A percentile compares a stretch with the other conserved stretches of the same genome.
These are phyloP conservation scores for Mythimna ferrago DNA, from an alignment of 2,888 invertebrate species.

Conservation along the genomic window DNA sequence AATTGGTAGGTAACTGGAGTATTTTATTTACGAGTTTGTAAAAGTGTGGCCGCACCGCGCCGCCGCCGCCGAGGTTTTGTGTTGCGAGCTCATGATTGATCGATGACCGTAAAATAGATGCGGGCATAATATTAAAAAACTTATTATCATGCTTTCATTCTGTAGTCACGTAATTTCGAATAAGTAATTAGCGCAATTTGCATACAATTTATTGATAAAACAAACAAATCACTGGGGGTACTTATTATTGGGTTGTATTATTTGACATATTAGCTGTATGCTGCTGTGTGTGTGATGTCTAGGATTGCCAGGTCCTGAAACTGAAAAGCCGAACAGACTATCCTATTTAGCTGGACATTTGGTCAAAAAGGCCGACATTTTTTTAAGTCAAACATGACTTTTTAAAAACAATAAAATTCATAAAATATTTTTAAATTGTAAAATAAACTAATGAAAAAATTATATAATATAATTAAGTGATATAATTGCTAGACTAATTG, in stretches of 20 bases:
- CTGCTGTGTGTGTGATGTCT: too few relatives aligned
- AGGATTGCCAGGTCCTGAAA: too few relatives aligned
- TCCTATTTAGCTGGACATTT: too few relatives aligned
- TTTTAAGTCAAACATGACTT: too few relatives aligned
- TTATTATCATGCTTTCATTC: conserved; percentile 3
- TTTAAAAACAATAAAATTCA: too few relatives aligned
- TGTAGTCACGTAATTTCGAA: conserved; percentile 9
- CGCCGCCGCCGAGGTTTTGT: conserved; percentile 41
- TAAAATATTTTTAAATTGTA: too few relatives aligned
- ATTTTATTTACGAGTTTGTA: conserved; percentile 11
- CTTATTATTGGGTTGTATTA: not conserved
- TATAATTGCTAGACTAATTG: too few relatives aligned
- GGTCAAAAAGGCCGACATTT: too few relatives aligned
- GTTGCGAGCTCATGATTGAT: conserved; percentile 41
- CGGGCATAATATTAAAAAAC: not conserved
- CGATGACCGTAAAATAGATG: not conserved
- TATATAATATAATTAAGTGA: too few relatives aligned
- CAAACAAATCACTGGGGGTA: conserved; percentile 3
- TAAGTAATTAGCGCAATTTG: conserved; percentile 2
- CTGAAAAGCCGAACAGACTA: too few relatives aligned
- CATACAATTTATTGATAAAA: not conserved
- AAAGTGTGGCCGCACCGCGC: not conserved
- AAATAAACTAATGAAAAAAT: too few relatives aligned
- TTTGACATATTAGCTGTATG: not conserved
- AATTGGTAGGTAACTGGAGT: conserved; percentile 2